phyloP scores from a whole-genome alignment of 2,888 invertebrate genomes.

The Carterocephalus palaemon region DNA sequence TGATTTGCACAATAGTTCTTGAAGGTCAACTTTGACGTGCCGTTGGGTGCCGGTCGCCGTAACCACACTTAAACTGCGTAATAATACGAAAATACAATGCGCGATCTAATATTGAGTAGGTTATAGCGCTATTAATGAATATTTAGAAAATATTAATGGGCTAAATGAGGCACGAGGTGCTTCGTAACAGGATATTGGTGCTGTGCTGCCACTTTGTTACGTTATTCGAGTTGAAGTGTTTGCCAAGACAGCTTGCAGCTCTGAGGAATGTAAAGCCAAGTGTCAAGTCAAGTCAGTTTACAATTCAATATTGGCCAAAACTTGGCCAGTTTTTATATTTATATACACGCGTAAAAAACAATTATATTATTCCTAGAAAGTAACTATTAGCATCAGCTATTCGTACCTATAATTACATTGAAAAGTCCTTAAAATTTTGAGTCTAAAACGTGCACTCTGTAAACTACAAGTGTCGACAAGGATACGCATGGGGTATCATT shows the following conservation, averaged over 20 bases:
- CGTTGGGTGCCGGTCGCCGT: constrained; percentile 28
- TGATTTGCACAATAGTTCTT: constrained; percentile 31
- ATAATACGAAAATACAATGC: constrained; percentile 36
- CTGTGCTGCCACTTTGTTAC: too few species aligned
- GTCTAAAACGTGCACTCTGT: too few species aligned
- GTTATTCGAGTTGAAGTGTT: too few species aligned
- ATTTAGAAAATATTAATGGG: constrained; percentile 22
- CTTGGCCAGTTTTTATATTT: not conserved
- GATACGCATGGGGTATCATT: too few species aligned
- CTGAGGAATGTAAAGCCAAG: too few species aligned
- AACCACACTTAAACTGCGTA: constrained; percentile 37
- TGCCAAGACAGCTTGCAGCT: too few species aligned
- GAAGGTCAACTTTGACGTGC: constrained; percentile 32
- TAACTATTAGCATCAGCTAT: too few species aligned
- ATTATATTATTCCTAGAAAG: not conserved
- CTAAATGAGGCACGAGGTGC: constrained; percentile 16
- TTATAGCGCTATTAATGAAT: constrained; percentile 20
- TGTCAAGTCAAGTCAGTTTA: too few species aligned
- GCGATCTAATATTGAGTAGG: constrained; percentile 6
- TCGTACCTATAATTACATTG: too few species aligned
- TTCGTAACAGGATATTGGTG: constrained; percentile 14
- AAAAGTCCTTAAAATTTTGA: too few species aligned
- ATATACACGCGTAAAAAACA: not conserved
- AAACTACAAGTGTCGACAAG: too few species aligned
- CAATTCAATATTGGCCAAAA: too few species aligned